Evolutionary conservation across 2,888 invertebrate genomes (phyloP).

Genomic region (Parnassius smintheus): DNA sequence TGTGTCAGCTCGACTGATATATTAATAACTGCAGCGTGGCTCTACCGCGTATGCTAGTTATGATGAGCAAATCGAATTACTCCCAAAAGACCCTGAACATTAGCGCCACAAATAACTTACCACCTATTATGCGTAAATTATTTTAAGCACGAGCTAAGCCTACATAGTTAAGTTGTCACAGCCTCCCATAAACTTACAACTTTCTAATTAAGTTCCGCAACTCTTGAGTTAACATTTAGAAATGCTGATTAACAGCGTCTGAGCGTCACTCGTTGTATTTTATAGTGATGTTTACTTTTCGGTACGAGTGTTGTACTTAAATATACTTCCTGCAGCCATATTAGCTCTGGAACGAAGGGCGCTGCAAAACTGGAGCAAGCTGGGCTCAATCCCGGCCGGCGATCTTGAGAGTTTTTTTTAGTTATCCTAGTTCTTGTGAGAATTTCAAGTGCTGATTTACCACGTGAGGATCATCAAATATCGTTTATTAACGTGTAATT

Average conservation of each 20-base stretch:
- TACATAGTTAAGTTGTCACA: conserved; percentile 23
- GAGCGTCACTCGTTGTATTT: conserved; percentile 45
- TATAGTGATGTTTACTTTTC: conserved; percentile 31
- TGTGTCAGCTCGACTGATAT: no score
- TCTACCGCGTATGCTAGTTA: no score
- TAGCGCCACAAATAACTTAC: conserved; percentile 6
- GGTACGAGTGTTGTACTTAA: neutral
- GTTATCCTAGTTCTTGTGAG: no score
- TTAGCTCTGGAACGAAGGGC: no score
- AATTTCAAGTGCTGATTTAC: no score
- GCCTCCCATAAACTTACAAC: conserved; percentile 48
- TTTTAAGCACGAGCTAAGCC: conserved; percentile 20
- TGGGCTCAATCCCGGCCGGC: no score
- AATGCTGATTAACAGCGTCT: conserved; percentile 62
- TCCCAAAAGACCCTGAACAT: conserved; percentile 4
- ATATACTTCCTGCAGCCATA: no score
- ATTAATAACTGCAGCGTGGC: no score
- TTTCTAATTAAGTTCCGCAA: conserved; percentile 72
- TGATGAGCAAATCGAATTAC: conserved; percentile 10
- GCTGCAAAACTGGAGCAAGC: no score
- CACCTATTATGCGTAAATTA: conserved; percentile 9
- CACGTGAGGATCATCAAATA: no score
- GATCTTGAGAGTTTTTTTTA: no score
- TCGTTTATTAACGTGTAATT: no score
- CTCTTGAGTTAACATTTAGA: conserved; percentile 70